Percentiles rank a stretch among this genome's conserved stretches.
phyloP scores from a whole-genome alignment of 2,888 invertebrate genomes.

The Cataglyphis albicans region DNA sequence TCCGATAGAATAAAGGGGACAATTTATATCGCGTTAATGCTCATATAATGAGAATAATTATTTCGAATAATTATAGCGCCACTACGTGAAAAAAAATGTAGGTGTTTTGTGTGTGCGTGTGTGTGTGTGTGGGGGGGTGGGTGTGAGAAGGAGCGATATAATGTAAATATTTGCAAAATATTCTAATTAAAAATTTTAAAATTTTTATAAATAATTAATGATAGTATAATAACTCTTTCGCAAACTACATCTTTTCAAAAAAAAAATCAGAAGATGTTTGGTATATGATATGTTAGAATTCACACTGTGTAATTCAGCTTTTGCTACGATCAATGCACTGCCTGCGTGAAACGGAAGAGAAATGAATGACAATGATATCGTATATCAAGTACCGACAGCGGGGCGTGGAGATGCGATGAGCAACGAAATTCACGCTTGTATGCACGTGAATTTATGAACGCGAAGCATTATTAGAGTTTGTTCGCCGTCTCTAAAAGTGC shows the following conservation, averaged over 20 bases:
- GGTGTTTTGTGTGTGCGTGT: background rate
- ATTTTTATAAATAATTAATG: background rate
- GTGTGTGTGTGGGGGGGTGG: background rate
- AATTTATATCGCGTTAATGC: background rate
- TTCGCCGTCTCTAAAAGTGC: constrained; percentile 18
- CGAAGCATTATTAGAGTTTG: constrained; percentile 27
- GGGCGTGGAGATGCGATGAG: constrained; percentile 66
- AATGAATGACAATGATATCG: constrained; percentile 81
- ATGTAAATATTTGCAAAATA: background rate
- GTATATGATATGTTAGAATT: constrained; percentile 7
- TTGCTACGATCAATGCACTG: constrained; percentile 47
- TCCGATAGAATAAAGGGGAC: constrained; percentile 48
- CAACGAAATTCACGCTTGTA: constrained; percentile 41
- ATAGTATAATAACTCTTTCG: background rate
- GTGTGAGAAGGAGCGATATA: background rate
- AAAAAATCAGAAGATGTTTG: background rate
- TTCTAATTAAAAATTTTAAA: background rate
- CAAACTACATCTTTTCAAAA: background rate
- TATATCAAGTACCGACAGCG: constrained; percentile 78
- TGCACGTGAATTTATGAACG: constrained; percentile 22
- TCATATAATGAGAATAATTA: background rate
- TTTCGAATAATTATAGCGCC: background rate
- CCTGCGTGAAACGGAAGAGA: constrained; percentile 60
- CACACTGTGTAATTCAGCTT: constrained; percentile 23
- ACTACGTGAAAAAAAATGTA: background rate